Evolutionary conservation across 2,113 vertebrate species (phyloP).

Genomic region (Paratilapia polleni): DNA sequence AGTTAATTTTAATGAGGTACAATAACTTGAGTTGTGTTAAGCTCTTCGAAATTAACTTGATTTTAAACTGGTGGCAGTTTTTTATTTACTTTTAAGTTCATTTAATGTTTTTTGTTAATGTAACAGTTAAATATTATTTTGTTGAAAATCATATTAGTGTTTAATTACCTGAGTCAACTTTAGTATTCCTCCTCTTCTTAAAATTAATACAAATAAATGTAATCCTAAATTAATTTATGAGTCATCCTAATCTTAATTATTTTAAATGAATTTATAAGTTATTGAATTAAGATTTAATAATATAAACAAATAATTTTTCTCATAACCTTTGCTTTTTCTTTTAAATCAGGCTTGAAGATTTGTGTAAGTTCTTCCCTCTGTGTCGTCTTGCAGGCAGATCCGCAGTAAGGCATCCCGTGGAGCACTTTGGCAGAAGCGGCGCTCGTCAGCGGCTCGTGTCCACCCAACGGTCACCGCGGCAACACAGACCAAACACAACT

Average conservation of each 20-base stretch:
- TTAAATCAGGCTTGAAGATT: neutral
- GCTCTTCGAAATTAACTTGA: too few species aligned
- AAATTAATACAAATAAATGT: too few species aligned
- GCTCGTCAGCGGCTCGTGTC: conserved; percentile 41
- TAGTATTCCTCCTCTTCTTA: too few species aligned
- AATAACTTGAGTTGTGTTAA: too few species aligned
- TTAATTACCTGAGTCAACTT: too few species aligned
- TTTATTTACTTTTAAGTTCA: too few species aligned
- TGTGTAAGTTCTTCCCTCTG: neutral
- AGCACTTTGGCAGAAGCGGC: conserved; percentile 40
- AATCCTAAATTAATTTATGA: too few species aligned
- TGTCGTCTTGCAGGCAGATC: conserved; percentile 56
- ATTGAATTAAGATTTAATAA: neutral
- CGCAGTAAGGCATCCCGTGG: conserved; percentile 51
- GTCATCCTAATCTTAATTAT: neutral
- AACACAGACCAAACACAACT: neutral
- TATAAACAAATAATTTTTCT: neutral
- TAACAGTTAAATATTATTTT: too few species aligned
- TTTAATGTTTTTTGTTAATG: too few species aligned
- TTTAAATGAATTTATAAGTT: neutral
- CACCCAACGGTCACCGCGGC: conserved; percentile 17
- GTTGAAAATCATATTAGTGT: too few species aligned
- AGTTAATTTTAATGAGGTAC: too few species aligned
- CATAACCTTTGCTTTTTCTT: neutral
- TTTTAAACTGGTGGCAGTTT: too few species aligned